Evolutionary conservation across 2,797 vertebrate species (phyloP), one percentile per base, ranked within the genome.

Genomic region (Aeoliscus strigatus): DNA sequence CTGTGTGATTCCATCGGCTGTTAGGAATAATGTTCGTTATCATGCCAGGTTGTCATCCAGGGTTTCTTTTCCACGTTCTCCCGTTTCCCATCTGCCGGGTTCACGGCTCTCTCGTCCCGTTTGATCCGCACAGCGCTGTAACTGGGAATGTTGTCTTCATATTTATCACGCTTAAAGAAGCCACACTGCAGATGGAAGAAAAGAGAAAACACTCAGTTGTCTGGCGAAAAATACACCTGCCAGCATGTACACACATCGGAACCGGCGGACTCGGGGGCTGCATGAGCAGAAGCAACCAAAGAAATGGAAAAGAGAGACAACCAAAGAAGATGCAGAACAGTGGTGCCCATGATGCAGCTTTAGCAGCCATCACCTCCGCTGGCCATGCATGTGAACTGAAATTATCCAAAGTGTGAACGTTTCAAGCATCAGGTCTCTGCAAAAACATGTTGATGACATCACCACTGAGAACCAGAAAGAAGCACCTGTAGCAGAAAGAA

Each of bases 81-180:
- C 50, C 69, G 69, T 27, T 80, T 84, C 11, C 55, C 63, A 36
- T 88, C 91, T 17, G 77, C 80, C 9, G 88, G 77, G 62, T 81
- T 86, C 58, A 82, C 73, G n/a, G 71, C 81, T 41, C 90, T 86
- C 53, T 94, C 91, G 61, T 93, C 91, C 62, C 91, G 90, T 29
- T 83, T 91, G 76, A 98, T 97, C 64, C 92, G 88, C 50, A 98
- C 92, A 31, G 93, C 94, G 0, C 84, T 92, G 82, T 99, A 96
- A 77, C 86, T 90, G 74, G 94, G 94, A 77, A 98, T 79, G 23
- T 85, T 90, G 68, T 94, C 90, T 60, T 93, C 91, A 83, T 94
- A 92, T 87, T 91, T 93, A 66, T 92, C 87, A 52, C 89, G 92
- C 70, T 90, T 89, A 80, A 97, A 97, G 89, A 97, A 97, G 75